Conservation (phyloP, 2,888 invertebrate species). For the Diloba caeruleocephala region DNA sequence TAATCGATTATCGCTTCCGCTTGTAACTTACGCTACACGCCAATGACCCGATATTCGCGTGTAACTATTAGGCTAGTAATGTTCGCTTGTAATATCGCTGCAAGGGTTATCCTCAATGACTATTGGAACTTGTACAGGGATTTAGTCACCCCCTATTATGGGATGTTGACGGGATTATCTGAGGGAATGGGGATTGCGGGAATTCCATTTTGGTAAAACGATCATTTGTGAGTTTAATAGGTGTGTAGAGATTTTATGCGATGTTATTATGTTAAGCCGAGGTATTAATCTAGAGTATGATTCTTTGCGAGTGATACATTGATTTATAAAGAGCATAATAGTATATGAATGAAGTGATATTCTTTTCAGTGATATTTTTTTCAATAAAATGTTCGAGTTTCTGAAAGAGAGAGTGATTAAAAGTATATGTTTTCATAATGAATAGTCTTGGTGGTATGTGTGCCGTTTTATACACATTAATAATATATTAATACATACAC, state of each 20-base stretch:
- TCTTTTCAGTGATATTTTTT: no score
- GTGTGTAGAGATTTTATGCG: constrained; percentile 15
- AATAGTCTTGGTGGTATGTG: no score
- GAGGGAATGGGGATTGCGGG: constrained; percentile 17
- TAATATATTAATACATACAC: no score
- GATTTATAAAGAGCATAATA: no score
- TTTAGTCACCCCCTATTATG: constrained; percentile 39
- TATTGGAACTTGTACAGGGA: constrained; percentile 51
- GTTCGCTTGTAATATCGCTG: constrained; percentile 33
- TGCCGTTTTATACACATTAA: no score
- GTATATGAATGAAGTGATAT: no score
- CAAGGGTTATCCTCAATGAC: constrained; percentile 36
- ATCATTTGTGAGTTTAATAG: constrained; percentile 20
- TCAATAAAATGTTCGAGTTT: no score
- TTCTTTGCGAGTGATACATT: no score
- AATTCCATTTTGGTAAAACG: constrained; percentile 29
- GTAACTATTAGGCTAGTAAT: constrained; percentile 49
- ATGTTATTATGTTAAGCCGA: no score
- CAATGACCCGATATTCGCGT: constrained; percentile 29
- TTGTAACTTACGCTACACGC: constrained; percentile 4
- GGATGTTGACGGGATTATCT: constrained; percentile 38
- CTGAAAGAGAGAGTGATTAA: no score
- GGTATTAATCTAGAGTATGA: no score
- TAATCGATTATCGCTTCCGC: constrained; percentile 9
- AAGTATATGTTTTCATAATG: no score